phyloP scores from a whole-genome alignment of 2,888 invertebrate genomes.

The Orchesella flavescens region DNA sequence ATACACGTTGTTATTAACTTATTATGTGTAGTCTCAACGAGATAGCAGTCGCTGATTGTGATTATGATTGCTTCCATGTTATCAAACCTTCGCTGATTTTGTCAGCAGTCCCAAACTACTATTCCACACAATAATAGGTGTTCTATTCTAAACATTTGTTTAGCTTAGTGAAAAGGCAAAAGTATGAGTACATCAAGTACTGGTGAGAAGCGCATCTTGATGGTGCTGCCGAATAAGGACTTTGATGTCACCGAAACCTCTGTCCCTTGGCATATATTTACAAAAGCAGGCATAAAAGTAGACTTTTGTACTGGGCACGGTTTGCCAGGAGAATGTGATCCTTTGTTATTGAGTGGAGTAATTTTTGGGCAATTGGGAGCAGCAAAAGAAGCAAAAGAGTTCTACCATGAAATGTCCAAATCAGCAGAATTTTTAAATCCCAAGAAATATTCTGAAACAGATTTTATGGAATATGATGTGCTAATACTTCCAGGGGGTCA shows the following conservation, averaged over 20 bases:
- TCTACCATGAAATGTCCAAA: slow-evolving; percentile 66
- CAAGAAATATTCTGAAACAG: slow-evolving; percentile 49
- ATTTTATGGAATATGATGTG: slow-evolving; percentile 67
- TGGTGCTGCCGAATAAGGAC: slow-evolving; percentile 66
- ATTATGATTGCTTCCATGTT: too few relatives aligned
- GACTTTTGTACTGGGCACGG: slow-evolving; percentile 67
- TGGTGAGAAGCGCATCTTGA: slow-evolving; percentile 50
- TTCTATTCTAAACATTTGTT: too few relatives aligned
- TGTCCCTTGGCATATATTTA: slow-evolving; percentile 66
- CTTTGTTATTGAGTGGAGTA: slow-evolving; percentile 65
- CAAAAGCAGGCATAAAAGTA: slow-evolving; percentile 58
- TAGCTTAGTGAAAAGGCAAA: too few relatives aligned
- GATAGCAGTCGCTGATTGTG: too few relatives aligned
- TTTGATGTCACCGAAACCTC: slow-evolving; percentile 69
- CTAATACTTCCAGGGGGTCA: slow-evolving; percentile 70
- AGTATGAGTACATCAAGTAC: background rate
- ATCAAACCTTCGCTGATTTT: too few relatives aligned
- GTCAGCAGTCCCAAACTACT: too few relatives aligned
- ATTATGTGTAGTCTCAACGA: too few relatives aligned
- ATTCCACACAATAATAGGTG: too few relatives aligned
- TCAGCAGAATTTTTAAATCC: slow-evolving; percentile 64
- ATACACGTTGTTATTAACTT: too few relatives aligned
- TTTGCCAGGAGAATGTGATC: slow-evolving; percentile 66
- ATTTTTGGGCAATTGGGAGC: slow-evolving; percentile 69
- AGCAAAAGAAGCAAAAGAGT: slow-evolving; percentile 65